Conservation (phyloP, 2,888 invertebrate species). For the Pecten maximus region DNA sequence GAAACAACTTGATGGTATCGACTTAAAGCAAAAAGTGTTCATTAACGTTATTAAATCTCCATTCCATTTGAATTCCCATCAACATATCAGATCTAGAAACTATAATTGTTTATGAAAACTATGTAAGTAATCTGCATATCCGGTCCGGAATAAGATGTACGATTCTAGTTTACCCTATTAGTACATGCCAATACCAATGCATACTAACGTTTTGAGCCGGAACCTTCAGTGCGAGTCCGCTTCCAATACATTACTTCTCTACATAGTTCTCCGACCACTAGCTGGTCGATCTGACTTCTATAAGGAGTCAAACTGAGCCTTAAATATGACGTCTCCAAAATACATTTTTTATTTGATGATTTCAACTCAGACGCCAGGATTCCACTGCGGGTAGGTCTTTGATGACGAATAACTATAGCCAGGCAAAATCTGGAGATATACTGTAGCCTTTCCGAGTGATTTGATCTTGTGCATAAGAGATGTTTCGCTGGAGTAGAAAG, state of each 20-base stretch:
- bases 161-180: neutral
- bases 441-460: neutral
- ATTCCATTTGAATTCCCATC: neutral
- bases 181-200: neutral
- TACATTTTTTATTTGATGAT: neutral
- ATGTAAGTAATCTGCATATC: neutral
- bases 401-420: neutral
- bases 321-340: neutral
- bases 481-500: neutral
- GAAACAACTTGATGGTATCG: no score
- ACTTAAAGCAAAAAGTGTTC: neutral
- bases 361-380: neutral
- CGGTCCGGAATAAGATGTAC: neutral
- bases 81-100: neutral
- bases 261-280: neutral
- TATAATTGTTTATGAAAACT: neutral
- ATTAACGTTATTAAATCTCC: neutral
- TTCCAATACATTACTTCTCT: neutral
- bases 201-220: neutral
- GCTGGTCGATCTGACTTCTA: neutral
- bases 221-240: neutral
- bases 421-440: neutral
- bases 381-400: neutral
- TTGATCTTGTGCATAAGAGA: neutral
- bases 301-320: neutral